These are phyloP conservation scores for Megaceryle alcyon DNA, from an alignment of 2,797 vertebrate genomes.

Conservation along the genomic window DNA sequence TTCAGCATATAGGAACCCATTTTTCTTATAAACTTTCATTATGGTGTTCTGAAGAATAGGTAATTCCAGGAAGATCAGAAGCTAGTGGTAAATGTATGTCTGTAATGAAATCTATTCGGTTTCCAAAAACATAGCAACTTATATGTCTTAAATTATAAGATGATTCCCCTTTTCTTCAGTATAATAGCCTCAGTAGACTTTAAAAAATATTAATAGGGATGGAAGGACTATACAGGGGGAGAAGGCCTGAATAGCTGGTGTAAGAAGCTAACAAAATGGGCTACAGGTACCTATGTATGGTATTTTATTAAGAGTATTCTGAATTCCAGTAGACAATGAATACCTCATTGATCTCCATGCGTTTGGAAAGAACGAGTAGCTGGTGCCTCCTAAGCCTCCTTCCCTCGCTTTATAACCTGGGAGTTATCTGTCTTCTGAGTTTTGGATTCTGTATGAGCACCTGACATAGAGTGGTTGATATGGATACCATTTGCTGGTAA, in stretches of 20 bases:
- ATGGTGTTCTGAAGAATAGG: conserved; percentile 20
- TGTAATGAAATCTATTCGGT: conserved; percentile 28
- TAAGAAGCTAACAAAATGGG: background rate
- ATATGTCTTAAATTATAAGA: background rate
- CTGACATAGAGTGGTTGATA: background rate
- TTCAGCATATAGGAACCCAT: background rate
- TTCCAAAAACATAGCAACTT: conserved; percentile 30
- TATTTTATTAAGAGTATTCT: background rate
- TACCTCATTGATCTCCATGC: background rate
- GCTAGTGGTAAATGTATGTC: background rate
- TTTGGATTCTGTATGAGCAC: background rate
- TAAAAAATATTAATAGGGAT: background rate
- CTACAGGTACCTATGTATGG: background rate
- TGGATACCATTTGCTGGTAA: background rate
- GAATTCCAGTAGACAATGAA: background rate
- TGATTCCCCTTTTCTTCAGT: background rate
- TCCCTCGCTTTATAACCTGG: background rate
- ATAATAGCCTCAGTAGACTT: background rate
- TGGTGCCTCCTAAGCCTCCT: background rate
- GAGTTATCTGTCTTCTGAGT: background rate
- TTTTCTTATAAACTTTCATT: conserved; percentile 22
- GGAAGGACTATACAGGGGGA: background rate
- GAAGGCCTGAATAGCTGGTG: background rate
- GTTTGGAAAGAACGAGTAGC: background rate
- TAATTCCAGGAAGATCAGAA: conserved; percentile 42